A percentile compares a stretch with the other conserved stretches of the same genome.
Conservation (phyloP, 2,113 vertebrate genomes). For the Tapirus terrestris region DNA sequence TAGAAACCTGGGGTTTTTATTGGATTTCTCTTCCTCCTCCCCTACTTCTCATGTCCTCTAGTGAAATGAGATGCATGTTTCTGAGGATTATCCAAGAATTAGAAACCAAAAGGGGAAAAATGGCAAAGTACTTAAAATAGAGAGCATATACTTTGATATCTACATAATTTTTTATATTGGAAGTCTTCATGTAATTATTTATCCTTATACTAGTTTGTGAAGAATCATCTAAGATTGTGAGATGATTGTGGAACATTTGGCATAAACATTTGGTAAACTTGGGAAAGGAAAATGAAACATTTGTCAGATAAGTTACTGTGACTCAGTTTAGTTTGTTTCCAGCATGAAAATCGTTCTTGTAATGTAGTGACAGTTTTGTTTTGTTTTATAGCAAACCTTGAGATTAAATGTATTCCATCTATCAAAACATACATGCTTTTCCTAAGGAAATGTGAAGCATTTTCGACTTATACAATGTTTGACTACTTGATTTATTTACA, state of each 20-base stretch:
- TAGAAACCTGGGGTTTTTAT: neutral
- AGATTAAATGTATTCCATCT: constrained; percentile 14
- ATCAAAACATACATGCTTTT: neutral
- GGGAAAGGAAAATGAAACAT: constrained; percentile 33
- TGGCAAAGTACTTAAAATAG: neutral
- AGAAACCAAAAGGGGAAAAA: neutral
- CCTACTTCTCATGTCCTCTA: neutral
- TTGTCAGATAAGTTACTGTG: neutral
- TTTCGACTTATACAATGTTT: neutral
- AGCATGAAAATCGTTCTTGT: constrained; percentile 46
- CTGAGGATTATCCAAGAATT: neutral
- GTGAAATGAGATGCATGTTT: neutral
- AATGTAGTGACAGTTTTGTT: neutral
- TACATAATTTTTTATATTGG: neutral
- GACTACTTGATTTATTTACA: constrained; percentile 21
- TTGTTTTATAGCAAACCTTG: constrained; percentile 11
- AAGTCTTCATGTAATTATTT: neutral
- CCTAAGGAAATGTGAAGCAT: constrained; percentile 3
- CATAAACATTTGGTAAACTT: neutral
- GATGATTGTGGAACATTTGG: neutral
- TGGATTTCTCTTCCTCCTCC: neutral
- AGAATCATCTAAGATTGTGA: neutral
- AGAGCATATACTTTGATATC: neutral
- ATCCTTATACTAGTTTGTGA: neutral
- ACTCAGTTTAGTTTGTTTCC: neutral